Base-by-base conservation (phyloP, 2,888 invertebrate genomes). In the Iselma pallidipennis region DNA sequence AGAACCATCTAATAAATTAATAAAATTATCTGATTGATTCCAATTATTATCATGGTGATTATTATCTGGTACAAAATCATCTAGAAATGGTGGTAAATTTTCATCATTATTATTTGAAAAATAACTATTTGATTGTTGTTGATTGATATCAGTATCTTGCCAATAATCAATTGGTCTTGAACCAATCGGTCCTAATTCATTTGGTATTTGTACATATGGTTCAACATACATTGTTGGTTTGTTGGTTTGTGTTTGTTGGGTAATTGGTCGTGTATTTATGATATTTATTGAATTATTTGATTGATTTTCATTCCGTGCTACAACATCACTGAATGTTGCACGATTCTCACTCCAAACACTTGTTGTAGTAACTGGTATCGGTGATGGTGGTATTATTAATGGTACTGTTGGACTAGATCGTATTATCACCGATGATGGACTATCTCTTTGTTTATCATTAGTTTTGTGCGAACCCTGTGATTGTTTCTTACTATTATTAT, bases 271-370 rank as follows among this genome's bases (percentile, higher is more conserved):
- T 48, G 53, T 58, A 49, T 16, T 66, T 67, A 21, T 72, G 68
- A 58, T 75, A 72, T 23, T 67, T 10, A 61, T 33, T 7, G 53
- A 7, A 29, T 52, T 72, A 12, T 76, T 73, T 16, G n/a, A n/a
- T n/a, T 50, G 51, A 2, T 57, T 50, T 14, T 85, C 85, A 69
- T 76, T 85, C 10, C 86, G 77, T 0, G 87, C 86, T 1, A 87
- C 87, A 1, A 87, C 86, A 66, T 87, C 86, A 65, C 87, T 87
- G 71, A 87, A 87, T 37, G 83, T 84, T 0, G 86, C 86, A 53
- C 83, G 76, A 65, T 83, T 85, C 72, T 86, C 86, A 33, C 83
- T 83, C 86, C 86, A 86, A 76, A 82, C 25, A 74, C 80, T 57
- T 74, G 77, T 48, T 79, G 82, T 50, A 5, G 72, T 65, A 14